These are phyloP conservation scores for Hozukius guyotensis DNA, from an alignment of 2,797 vertebrate genomes.

Conservation along the genomic window DNA sequence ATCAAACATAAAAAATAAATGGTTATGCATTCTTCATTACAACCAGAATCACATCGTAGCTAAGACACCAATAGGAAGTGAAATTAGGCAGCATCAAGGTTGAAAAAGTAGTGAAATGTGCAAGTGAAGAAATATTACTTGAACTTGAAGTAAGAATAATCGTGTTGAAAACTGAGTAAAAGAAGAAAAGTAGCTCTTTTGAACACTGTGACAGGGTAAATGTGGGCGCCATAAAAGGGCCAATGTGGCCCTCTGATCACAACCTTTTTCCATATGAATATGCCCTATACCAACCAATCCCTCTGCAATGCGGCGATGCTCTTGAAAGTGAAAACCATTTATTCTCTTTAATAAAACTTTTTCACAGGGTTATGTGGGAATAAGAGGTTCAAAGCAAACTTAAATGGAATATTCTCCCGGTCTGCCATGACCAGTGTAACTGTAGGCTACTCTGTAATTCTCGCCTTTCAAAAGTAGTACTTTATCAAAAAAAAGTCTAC, in stretches of 20 bases:
- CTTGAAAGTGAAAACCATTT: conserved; percentile 60
- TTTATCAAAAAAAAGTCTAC: conserved; percentile 28
- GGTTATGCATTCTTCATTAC: not conserved
- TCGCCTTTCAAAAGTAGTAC: conserved; percentile 31
- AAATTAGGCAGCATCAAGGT: not conserved
- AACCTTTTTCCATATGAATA: conserved; percentile 38
- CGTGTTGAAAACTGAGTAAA: conserved; percentile 14
- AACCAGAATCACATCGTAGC: not conserved
- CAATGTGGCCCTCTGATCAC: conserved; percentile 39
- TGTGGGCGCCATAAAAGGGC: conserved; percentile 28
- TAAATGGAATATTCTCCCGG: conserved; percentile 62
- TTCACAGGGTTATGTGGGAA: conserved; percentile 45
- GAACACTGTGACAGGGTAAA: conserved; percentile 29
- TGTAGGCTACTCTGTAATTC: conserved; percentile 48
- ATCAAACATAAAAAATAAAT: not conserved
- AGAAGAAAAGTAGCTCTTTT: conserved; percentile 33
- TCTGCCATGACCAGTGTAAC: conserved; percentile 48
- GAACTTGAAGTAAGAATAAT: conserved; percentile 12
- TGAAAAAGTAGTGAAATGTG: not conserved
- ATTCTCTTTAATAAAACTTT: conserved; percentile 49
- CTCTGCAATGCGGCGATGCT: conserved; percentile 33
- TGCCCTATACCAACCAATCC: conserved; percentile 27
- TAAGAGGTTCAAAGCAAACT: conserved; percentile 69
- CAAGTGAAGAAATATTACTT: not conserved
- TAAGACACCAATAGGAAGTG: not conserved